Evolutionary conservation across 2,113 vertebrate species (phyloP), one percentile per base, ranked within the genome.

Genomic region (Bubo scandiacus): DNA sequence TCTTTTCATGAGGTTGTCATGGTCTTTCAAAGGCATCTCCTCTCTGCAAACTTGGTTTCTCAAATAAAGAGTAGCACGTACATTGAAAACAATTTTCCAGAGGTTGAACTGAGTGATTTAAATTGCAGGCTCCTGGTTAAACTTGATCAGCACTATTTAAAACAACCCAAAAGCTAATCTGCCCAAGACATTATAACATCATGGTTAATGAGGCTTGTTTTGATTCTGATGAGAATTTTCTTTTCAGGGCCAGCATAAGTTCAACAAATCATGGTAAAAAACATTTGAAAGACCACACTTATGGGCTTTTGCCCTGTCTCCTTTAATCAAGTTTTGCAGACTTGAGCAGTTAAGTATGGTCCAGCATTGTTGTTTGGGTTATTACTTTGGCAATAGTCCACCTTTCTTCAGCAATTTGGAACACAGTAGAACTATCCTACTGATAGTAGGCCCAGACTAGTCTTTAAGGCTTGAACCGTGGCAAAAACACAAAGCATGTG

Each of bases 221-320:
- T 72, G 40, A 94, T 93, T 96, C 73, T 92, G 70, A 85, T 92
- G 65, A 94, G 14, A 67, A 77, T 94, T 96, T 94, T 88, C 32
- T 91, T 92, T 82, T 81, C 58, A 62, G 78, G 30, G 40, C 20
- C 72, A 94, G 15, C 29, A 26, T 78, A 77, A 85, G 34, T 91
- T 97, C 73, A 96, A 79, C n/a, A 95, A 94, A 94, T 96, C 55
- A 81, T 55, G 73, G 70, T 83, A 51, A 94, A 93, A 85, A 87
- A 58, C 67, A 81, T 66, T 93, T 59, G 81, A 63, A 94, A 68
- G 26, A 86, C 30, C 58, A 88, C 22, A 45, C 38, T 78, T 66
- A 30, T 10, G 11, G 66, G 20, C 27, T 88, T 75, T 43, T 96
- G 67, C 52, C 42, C 70, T 91, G 27, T 74, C 42, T 85, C 6